Percentiles rank a stretch among this genome's conserved stretches.
These are phyloP conservation scores for Sitodiplosis mosellana DNA, from an alignment of 1,140 invertebrate species.

Conservation along the genomic window DNA sequence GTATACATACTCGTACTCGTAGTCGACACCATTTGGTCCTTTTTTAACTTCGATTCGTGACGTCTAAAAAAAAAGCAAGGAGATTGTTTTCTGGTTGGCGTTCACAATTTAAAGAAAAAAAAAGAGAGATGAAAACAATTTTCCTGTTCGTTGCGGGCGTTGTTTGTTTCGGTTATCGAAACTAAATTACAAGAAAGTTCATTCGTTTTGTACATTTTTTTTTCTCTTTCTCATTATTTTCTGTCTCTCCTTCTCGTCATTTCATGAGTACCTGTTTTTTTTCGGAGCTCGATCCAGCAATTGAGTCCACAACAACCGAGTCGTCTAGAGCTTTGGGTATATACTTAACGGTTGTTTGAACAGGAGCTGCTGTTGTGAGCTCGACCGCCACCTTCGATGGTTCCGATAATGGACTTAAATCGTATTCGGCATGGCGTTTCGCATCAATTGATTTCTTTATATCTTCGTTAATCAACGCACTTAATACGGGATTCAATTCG, in stretches of 20 bases:
- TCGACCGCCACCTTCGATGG: conserved; percentile 3
- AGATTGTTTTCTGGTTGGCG: too few species aligned
- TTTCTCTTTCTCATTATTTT: conserved; percentile 11
- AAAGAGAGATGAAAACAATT: too few species aligned
- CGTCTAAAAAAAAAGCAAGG: conserved; percentile 26
- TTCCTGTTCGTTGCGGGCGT: too few species aligned
- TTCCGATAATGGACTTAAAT: conserved; percentile 2
- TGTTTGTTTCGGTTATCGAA: too few species aligned
- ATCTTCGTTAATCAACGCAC: conserved; percentile 23
- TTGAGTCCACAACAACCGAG: neutral
- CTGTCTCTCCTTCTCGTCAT: neutral
- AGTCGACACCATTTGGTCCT: conserved; percentile 75
- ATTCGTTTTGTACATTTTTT: too few species aligned
- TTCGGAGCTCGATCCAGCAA: conserved; percentile 20
- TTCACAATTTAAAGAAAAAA: too few species aligned
- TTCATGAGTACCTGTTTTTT: conserved; percentile 8
- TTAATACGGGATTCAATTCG: conserved; percentile 20
- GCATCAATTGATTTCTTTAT: conserved; percentile 26
- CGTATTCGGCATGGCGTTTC: conserved; percentile 21
- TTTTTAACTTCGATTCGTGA: conserved; percentile 66
- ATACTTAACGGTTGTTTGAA: too few species aligned
- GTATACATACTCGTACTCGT: conserved; percentile 81
- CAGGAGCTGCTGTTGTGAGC: conserved; percentile 5
- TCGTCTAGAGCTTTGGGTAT: too few species aligned
- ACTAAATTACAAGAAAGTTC: too few species aligned